Evolutionary conservation across 2,888 invertebrate genomes (phyloP).

Genomic region (Axea sp.): DNA sequence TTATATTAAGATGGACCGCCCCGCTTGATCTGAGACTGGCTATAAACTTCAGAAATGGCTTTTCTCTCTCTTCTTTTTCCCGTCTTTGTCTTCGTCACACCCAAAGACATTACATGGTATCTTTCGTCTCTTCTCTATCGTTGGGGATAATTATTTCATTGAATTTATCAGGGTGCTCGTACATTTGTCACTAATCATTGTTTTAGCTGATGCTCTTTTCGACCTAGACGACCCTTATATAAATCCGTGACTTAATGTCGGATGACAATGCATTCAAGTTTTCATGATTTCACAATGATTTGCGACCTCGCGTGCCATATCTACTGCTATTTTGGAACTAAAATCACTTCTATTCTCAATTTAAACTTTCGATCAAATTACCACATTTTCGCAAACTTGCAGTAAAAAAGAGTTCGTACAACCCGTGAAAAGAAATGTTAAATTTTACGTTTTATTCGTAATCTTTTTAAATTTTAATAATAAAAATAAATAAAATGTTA

Average conservation of each 20-base stretch:
- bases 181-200: conserved; percentile 72
- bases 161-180: conserved; percentile 73
- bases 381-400: conserved; percentile 3
- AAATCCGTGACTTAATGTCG: conserved; percentile 37
- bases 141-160: conserved; percentile 77
- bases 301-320: conserved; percentile 1
- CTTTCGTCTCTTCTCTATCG: conserved; percentile 21
- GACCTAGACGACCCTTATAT: conserved; percentile 49
- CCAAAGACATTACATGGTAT: not conserved
- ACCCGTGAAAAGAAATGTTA: too few relatives aligned
- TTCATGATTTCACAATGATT: conserved; percentile 27
- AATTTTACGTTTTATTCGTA: too few relatives aligned
- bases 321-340: not conserved
- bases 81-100: conserved; percentile 8
- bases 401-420: not conserved
- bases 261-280: conserved; percentile 35
- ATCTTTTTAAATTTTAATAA: too few relatives aligned
- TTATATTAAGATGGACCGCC: conserved; percentile 78
- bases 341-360: conserved; percentile 3
- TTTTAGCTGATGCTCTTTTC: conserved; percentile 64
- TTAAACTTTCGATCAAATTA: conserved; percentile 17
- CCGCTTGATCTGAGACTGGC: conserved; percentile 74
- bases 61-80: conserved; percentile 54
- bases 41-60: conserved; percentile 78
- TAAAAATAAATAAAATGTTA: too few relatives aligned